phyloP scores from a whole-genome alignment of 1,140 invertebrate genomes.

The Globodera ellingtonae region DNA sequence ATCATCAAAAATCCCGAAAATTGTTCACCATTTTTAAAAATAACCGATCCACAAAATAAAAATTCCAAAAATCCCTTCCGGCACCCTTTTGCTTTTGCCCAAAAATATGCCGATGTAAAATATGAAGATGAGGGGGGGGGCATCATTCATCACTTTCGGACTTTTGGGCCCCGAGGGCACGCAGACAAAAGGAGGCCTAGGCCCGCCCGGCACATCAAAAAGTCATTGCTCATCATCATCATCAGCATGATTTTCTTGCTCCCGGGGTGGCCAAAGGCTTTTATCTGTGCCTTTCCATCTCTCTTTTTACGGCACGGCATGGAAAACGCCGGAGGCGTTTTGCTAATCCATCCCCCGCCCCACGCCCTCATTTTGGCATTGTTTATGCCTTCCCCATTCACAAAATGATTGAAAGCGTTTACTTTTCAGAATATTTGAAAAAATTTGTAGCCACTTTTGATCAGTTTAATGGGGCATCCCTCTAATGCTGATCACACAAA shows the following conservation, averaged over 20 bases:
- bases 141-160: background rate
- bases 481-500: background rate
- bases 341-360: background rate
- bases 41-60: too few relatives aligned
- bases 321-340: background rate
- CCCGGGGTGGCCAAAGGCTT: background rate
- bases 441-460: background rate
- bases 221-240: constrained; percentile 2
- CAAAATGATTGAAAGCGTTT: too few relatives aligned
- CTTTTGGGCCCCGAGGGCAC: background rate
- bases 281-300: constrained; percentile 14
- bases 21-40: too few relatives aligned
- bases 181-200: background rate
- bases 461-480: background rate
- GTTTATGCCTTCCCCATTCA: background rate
- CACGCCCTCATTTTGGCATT: background rate
- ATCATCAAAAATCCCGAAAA: too few relatives aligned
- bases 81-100: too few relatives aligned
- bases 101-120: too few relatives aligned
- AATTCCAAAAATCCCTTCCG: too few relatives aligned
- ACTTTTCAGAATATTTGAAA: background rate
- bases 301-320: background rate
- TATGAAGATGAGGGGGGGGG: too few relatives aligned
- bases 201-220: background rate
- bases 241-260: background rate